phyloP scores from a whole-genome alignment of 53 echinoderm and acorn worm species.

The Paelopatides confundens region DNA sequence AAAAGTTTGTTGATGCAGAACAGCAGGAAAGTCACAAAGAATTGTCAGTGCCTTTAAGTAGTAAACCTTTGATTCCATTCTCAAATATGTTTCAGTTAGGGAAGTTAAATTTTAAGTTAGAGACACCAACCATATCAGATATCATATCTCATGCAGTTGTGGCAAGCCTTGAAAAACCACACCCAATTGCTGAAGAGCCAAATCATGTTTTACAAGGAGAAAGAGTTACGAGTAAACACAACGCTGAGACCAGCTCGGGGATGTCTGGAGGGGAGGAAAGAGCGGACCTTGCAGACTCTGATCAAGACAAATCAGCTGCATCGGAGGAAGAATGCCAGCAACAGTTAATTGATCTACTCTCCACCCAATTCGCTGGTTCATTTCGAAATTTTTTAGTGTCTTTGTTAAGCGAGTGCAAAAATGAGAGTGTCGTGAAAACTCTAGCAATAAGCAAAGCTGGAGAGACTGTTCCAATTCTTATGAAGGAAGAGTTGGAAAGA shows the following conservation, averaged over 20 bases:
- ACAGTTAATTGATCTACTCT: conserved; percentile 18
- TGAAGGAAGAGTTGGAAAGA: conserved; percentile 38
- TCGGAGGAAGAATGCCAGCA: conserved; percentile 12
- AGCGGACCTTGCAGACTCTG: not conserved
- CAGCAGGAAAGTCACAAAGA: not conserved
- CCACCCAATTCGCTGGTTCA: conserved; percentile 16
- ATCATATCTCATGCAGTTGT: conserved; percentile 29
- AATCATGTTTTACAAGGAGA: not conserved
- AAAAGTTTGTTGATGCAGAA: not conserved
- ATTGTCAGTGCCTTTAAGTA: not conserved
- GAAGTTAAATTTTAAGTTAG: not conserved
- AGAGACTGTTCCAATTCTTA: conserved; percentile 6
- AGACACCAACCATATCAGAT: conserved; percentile 25
- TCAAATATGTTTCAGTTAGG: not conserved
- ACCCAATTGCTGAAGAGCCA: not conserved
- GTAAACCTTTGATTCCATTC: not conserved
- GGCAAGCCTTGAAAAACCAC: conserved; percentile 27
- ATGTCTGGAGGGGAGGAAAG: not conserved
- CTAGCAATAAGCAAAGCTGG: conserved; percentile 24
- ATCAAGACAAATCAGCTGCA: not conserved
- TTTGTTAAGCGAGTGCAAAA: conserved; percentile 31
- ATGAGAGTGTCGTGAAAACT: conserved; percentile 8
- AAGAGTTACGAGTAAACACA: not conserved
- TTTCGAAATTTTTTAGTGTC: conserved; percentile 26
- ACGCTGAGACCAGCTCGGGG: not conserved